Conservation (phyloP, 1,140 invertebrate species). For the Caenorhabditis tropicalis region DNA sequence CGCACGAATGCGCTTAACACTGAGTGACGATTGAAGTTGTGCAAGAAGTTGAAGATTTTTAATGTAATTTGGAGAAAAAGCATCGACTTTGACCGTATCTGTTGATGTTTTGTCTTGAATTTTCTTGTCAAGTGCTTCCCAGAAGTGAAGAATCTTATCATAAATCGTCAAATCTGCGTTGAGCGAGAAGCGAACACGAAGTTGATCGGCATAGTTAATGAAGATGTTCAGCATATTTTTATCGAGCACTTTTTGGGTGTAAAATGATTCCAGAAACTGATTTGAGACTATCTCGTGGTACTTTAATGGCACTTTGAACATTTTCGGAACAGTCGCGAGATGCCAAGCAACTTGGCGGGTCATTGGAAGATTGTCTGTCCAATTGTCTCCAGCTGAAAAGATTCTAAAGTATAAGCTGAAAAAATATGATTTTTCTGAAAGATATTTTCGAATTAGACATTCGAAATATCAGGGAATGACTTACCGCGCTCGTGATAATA, state of each 20-base stretch:
- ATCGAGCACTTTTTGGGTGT: neutral
- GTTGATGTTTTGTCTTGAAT: neutral
- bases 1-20: neutral
- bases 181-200: neutral
- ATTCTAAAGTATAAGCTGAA: too few relatives aligned
- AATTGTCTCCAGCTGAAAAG: neutral
- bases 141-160: conserved; percentile 10
- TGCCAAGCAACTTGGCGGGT: neutral
- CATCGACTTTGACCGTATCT: neutral
- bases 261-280: neutral
- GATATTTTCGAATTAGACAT: neutral
- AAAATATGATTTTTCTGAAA: neutral
- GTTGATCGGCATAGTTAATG: neutral
- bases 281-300: conserved; percentile 15
- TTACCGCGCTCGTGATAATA: conserved; percentile 1
- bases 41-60: neutral
- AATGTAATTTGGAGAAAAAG: neutral
- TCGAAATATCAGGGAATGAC: neutral
- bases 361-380: neutral
- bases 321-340: neutral
- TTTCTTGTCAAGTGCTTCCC: neutral
- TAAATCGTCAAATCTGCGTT: conserved; percentile 5
- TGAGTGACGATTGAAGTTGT: neutral
- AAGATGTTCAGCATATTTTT: neutral
- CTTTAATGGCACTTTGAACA: neutral